A percentile compares a stretch with the other conserved stretches of the same genome.
These are phyloP conservation scores for Anser cygnoides DNA, from an alignment of 2,113 vertebrate species.

Conservation along the genomic window DNA sequence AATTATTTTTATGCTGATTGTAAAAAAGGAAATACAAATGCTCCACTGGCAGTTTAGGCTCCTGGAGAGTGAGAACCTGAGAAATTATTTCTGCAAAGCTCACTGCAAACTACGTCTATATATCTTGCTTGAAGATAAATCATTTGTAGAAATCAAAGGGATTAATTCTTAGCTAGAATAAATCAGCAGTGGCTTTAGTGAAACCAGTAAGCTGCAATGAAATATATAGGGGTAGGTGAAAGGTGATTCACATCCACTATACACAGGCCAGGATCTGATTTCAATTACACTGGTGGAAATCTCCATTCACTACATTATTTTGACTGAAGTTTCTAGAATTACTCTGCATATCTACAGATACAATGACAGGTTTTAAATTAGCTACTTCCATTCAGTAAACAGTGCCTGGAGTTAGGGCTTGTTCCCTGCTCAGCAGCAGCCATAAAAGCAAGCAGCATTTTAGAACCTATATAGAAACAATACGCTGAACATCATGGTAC, in stretches of 20 bases:
- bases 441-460: not conserved
- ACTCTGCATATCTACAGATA: not conserved
- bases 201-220: not conserved
- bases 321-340: slow-evolving; percentile 35
- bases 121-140: slow-evolving; percentile 14
- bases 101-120: not conserved
- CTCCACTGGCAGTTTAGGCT: not conserved
- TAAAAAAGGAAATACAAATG: slow-evolving; percentile 34
- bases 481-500: not conserved
- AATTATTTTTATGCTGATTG: not conserved
- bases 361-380: not conserved
- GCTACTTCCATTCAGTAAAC: not conserved
- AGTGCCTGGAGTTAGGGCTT: not conserved
- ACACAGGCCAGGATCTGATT: slow-evolving; percentile 5
- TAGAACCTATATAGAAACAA: not conserved
- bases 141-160: slow-evolving; percentile 29
- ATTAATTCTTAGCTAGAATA: slow-evolving; percentile 35
- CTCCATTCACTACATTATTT: not conserved
- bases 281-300: not conserved
- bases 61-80: slow-evolving; percentile 1
- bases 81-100: slow-evolving; percentile 47
- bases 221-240: not conserved
- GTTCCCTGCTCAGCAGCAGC: not conserved
- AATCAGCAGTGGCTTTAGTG: slow-evolving; percentile 14
- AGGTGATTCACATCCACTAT: not conserved